Evolutionary conservation across 2,888 invertebrate species (phyloP).

Genomic region (Pseudococcus viburni): DNA sequence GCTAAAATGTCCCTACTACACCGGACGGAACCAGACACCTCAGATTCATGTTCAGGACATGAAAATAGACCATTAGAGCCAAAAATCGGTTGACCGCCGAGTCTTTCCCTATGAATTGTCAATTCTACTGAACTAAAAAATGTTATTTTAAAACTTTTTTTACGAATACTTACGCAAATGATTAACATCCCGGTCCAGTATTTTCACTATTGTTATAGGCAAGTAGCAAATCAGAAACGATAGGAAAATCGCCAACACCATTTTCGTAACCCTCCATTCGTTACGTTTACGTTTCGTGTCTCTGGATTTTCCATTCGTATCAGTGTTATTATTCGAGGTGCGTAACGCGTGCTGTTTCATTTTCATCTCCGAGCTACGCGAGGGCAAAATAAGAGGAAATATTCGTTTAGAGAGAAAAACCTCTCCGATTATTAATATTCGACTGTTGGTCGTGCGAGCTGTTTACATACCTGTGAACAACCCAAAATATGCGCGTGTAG

Average conservation of each 20-base stretch:
- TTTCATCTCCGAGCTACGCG: slow-evolving; percentile 81
- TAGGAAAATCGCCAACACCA: slow-evolving; percentile 93
- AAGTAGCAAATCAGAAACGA: slow-evolving; percentile 92
- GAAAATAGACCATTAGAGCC: too few species aligned
- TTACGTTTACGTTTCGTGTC: slow-evolving; percentile 85
- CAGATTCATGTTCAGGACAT: too few species aligned
- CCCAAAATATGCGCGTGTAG: slow-evolving; percentile 90
- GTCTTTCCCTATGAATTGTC: too few species aligned
- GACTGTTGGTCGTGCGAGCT: neutral
- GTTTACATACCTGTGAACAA: slow-evolving; percentile 80
- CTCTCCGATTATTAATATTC: neutral
- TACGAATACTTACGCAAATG: slow-evolving; percentile 77
- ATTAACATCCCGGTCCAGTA: slow-evolving; percentile 83
- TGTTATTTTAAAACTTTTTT: too few species aligned
- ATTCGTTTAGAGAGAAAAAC: neutral
- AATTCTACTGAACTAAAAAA: too few species aligned
- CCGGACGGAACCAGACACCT: too few species aligned
- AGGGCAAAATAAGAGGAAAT: neutral
- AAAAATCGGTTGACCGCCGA: too few species aligned
- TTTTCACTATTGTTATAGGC: slow-evolving; percentile 92
- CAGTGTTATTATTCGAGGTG: neutral
- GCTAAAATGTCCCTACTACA: too few species aligned
- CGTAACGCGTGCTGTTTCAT: slow-evolving; percentile 79
- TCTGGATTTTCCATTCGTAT: slow-evolving; percentile 71
- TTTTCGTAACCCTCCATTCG: slow-evolving; percentile 93